phyloP scores from a whole-genome alignment of 92 coral and sea anemone genomes.

The Zoanthus gigantus region DNA sequence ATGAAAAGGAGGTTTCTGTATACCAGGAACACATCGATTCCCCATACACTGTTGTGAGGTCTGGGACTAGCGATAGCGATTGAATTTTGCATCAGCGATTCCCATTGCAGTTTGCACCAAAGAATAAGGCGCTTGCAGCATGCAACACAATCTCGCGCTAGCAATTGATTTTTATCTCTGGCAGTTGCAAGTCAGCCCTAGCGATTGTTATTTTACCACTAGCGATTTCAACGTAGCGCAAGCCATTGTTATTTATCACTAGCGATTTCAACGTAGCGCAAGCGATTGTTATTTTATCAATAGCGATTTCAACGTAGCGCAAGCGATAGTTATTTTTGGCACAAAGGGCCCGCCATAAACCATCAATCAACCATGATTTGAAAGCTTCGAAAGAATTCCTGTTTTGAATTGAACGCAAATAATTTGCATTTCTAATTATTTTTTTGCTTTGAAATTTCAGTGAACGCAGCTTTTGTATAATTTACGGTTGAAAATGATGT shows the following conservation, averaged over 20 bases:
- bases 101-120: background rate
- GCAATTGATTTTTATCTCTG: background rate
- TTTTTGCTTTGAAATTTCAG: too few relatives aligned
- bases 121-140: background rate
- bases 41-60: background rate
- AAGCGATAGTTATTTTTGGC: background rate
- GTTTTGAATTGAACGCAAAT: too few relatives aligned
- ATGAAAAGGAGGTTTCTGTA: background rate
- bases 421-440: too few relatives aligned
- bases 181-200: background rate
- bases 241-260: background rate
- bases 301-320: too few relatives aligned
- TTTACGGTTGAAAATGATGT: too few relatives aligned
- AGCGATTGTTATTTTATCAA: too few relatives aligned
- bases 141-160: background rate
- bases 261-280: too few relatives aligned
- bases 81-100: background rate
- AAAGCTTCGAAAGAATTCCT: too few relatives aligned
- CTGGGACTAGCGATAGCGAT: conserved; percentile 33
- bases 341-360: too few relatives aligned
- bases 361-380: too few relatives aligned
- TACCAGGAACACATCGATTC: too few relatives aligned
- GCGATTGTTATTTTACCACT: background rate
- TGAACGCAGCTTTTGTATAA: too few relatives aligned
- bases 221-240: background rate